Conservation (phyloP, 2,888 invertebrate genomes). For the Lepidochitona cinerea region DNA sequence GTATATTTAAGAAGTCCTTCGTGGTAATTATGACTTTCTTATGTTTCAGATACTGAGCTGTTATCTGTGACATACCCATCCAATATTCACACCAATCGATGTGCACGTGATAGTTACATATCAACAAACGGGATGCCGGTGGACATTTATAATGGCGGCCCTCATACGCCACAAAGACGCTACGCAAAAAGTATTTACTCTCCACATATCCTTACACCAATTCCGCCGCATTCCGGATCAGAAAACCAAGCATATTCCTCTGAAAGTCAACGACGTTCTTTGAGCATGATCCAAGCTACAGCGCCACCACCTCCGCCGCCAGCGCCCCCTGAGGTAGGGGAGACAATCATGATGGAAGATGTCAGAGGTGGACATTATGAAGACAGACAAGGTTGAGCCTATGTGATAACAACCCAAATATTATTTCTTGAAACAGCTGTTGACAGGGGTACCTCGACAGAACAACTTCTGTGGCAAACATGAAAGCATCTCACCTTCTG, state of each 20-base stretch:
- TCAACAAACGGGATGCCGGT: background rate
- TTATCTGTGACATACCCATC: background rate
- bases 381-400: background rate
- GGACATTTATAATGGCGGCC: background rate
- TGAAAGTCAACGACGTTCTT: constrained; percentile 21
- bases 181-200: background rate
- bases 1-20: too few relatives aligned
- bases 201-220: background rate
- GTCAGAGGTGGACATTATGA: background rate
- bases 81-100: background rate
- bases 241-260: constrained; percentile 30
- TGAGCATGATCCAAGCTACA: background rate
- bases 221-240: constrained; percentile 9
- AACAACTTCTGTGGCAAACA: too few relatives aligned
- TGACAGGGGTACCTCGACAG: too few relatives aligned
- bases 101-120: constrained; percentile 3
- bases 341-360: background rate
- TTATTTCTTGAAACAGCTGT: too few relatives aligned
- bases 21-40: too few relatives aligned
- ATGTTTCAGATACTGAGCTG: background rate
- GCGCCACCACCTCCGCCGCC: background rate
- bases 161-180: background rate
- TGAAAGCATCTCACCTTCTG: too few relatives aligned
- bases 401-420: too few relatives aligned
- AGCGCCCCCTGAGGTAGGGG: constrained; percentile 3